phyloP scores from a whole-genome alignment of 2,888 invertebrate genomes.

The Chalcosyrphus nemorum region DNA sequence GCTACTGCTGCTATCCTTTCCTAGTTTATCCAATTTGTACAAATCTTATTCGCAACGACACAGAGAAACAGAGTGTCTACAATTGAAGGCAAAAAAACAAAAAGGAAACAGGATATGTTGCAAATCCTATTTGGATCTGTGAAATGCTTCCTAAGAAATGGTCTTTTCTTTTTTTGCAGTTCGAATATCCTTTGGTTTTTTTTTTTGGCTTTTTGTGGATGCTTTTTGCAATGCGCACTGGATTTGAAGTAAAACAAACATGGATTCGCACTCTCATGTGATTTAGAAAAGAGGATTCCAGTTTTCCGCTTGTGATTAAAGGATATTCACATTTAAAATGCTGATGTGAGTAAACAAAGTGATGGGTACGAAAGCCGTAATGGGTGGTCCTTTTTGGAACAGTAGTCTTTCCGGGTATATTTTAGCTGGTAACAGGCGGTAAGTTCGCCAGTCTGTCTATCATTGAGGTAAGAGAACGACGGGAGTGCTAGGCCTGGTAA shows the following conservation, averaged over 20 bases:
- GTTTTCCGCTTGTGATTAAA: conserved; percentile 47
- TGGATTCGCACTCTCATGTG: conserved; percentile 80
- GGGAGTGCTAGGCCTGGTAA: too few relatives aligned
- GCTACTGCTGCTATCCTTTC: conserved; percentile 21
- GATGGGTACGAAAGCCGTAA: too few relatives aligned
- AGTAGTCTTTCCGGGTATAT: too few relatives aligned
- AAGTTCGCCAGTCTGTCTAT: too few relatives aligned
- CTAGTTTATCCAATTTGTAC: conserved; percentile 66
- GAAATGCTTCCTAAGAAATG: conserved; percentile 63
- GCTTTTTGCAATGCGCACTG: conserved; percentile 27
- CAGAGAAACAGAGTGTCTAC: neutral
- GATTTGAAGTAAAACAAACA: conserved; percentile 76
- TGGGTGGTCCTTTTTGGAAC: too few relatives aligned
- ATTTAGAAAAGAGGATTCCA: conserved; percentile 78
- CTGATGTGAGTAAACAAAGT: too few relatives aligned
- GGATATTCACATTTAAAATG: conserved; percentile 42
- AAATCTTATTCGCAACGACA: conserved; percentile 29
- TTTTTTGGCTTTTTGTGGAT: conserved; percentile 30
- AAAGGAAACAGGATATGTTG: conserved; percentile 54
- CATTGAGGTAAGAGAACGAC: too few relatives aligned
- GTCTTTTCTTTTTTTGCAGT: conserved; percentile 37
- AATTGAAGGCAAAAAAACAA: neutral
- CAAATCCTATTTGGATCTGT: conserved; percentile 71
- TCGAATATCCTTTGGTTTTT: conserved; percentile 27
- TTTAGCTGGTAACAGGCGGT: too few relatives aligned